Base-by-base conservation (phyloP, 2,888 invertebrate species). In the Oeneis ivallda region DNA sequence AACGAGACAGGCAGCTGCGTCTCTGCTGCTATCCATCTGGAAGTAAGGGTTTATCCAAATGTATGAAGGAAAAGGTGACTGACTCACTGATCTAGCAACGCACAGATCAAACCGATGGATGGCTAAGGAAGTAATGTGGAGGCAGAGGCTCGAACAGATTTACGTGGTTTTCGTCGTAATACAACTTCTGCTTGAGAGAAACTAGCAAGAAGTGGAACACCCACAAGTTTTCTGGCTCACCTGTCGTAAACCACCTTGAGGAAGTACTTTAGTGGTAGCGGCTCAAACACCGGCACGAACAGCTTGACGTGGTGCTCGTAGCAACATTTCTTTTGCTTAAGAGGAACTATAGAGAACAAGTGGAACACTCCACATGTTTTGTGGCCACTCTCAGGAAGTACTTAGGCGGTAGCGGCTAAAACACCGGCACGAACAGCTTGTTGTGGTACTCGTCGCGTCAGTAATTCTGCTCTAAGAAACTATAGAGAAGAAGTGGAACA, bases 71-170 rank as follows among this genome's bases (percentile, higher is more conserved):
- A n/a, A n/a, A n/a, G n/a, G n/a, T n/a, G n/a, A n/a, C n/a, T n/a
- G n/a, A n/a, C n/a, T n/a, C n/a, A n/a, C n/a, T n/a, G n/a, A n/a
- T n/a, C n/a, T n/a, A n/a, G n/a, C n/a, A n/a, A n/a, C n/a, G n/a
- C n/a, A n/a, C n/a, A n/a, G n/a, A n/a, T n/a, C n/a, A n/a, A n/a
- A n/a, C n/a, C n/a, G n/a, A n/a, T n/a, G n/a, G n/a, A n/a, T n/a
- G n/a, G n/a, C 26, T 26, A 2, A 26, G 26, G 26, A 26, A 26
- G 5, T 26, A 26, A 2, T 26, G 26, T 5, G 26, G 99, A 0
- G 99, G 98, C 63, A 99, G 90, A 0, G 99, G 99, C 81, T 99
- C 99, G 85, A 98, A 99, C 87, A 99, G 98, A 89, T 99, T 99
- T 0, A 99, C 95, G 69, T 85, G 93, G 85, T 99, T 99, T 81